Percentiles rank a stretch among this genome's conserved stretches.
phyloP scores from a whole-genome alignment of 2,113 vertebrate species.

The Dromiciops gliroides region DNA sequence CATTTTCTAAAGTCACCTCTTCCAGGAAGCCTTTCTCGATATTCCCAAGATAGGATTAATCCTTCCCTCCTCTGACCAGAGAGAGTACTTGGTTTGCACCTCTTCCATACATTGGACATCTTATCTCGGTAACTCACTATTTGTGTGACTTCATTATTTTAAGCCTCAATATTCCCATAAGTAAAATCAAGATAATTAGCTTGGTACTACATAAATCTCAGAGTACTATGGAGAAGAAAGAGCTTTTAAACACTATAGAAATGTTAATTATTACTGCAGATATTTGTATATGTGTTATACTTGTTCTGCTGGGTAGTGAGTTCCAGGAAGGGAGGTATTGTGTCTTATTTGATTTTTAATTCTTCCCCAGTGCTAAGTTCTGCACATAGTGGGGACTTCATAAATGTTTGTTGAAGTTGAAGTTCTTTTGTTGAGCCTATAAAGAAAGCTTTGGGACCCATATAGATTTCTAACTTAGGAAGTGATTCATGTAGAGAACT shows the following conservation, averaged over 20 bases:
- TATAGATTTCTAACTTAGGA: not conserved
- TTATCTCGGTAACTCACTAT: not conserved
- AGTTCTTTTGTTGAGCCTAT: not conserved
- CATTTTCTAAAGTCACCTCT: not conserved
- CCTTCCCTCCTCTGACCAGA: not conserved
- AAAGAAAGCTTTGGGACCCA: not conserved
- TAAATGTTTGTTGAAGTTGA: conserved; percentile 3
- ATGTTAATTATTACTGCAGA: not conserved
- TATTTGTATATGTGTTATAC: not conserved
- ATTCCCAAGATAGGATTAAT: not conserved
- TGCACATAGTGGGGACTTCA: not conserved
- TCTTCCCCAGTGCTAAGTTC: not conserved
- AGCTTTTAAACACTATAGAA: not conserved
- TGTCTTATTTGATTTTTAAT: not conserved
- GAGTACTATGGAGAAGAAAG: not conserved
- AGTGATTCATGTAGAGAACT: not conserved
- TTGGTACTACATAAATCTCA: not conserved
- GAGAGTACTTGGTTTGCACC: not conserved
- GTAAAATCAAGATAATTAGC: not conserved
- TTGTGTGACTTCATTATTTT: not conserved
- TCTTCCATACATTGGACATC: not conserved
- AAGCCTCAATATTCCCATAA: not conserved
- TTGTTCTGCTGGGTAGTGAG: not conserved
- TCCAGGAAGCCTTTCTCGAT: not conserved
- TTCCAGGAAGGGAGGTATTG: not conserved